phyloP scores from a whole-genome alignment of 2,113 vertebrate species.

The Todiramphus chloris region DNA sequence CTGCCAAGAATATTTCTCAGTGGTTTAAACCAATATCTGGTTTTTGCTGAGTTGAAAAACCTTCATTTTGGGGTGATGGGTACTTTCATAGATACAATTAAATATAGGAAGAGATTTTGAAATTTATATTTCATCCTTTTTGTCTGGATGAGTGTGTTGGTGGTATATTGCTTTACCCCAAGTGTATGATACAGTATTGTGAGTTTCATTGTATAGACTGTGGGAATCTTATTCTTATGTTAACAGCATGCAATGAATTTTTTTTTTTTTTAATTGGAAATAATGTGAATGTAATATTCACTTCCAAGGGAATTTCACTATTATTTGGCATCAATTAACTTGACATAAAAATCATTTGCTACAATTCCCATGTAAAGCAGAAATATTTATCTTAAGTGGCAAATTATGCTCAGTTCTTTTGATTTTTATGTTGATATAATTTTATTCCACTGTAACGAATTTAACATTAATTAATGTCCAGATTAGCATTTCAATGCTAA shows the following conservation, averaged over 20 bases:
- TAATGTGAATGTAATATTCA: not conserved
- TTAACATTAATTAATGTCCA: conserved; percentile 52
- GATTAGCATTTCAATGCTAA: conserved; percentile 57
- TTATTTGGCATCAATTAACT: conserved; percentile 52
- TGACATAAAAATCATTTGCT: conserved; percentile 47
- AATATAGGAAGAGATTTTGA: not conserved
- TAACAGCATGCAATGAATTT: not conserved
- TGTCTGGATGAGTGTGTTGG: not conserved
- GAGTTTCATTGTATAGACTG: not conserved
- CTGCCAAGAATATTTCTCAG: not conserved
- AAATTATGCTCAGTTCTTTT: conserved; percentile 24
- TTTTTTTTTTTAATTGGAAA: not conserved
- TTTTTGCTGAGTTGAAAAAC: not conserved
- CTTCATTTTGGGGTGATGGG: not conserved
- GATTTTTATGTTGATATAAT: conserved; percentile 55
- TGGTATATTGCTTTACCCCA: not conserved
- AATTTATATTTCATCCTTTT: not conserved
- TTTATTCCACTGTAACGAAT: conserved; percentile 56
- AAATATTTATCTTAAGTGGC: conserved; percentile 55
- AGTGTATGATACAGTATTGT: not conserved
- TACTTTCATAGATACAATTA: not conserved
- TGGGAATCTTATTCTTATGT: not conserved
- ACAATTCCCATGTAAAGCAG: conserved; percentile 29
- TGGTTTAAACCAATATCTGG: not conserved
- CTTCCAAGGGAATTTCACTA: conserved; percentile 34